Conservation (phyloP, 2,888 invertebrate species). For the Lepidocyrtoides sp. region DNA sequence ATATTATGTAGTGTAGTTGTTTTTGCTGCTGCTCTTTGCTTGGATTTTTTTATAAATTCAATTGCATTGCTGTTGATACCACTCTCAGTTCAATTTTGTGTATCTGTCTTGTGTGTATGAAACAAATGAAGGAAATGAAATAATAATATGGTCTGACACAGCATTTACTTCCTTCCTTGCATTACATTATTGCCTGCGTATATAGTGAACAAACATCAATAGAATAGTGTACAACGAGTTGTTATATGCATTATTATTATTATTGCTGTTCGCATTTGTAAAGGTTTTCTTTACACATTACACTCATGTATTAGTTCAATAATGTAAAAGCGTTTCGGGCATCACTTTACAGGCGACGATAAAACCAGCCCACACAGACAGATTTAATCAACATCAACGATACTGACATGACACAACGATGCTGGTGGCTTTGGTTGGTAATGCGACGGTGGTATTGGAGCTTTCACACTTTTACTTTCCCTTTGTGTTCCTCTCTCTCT, state of each 20-base stretch:
- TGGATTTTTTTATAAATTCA: constrained; percentile 63
- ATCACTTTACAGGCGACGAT: constrained; percentile 77
- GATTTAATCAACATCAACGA: constrained; percentile 78
- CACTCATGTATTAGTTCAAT: constrained; percentile 50
- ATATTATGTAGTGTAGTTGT: not conserved
- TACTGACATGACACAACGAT: constrained; percentile 57
- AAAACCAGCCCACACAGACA: constrained; percentile 78
- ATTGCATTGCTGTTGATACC: constrained; percentile 48
- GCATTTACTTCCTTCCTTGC: constrained; percentile 50
- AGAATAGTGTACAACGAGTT: too few species aligned
- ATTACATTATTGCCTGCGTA: not conserved
- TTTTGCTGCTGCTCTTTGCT: constrained; percentile 67
- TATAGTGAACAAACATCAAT: too few species aligned
- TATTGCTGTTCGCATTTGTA: not conserved
- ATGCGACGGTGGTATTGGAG: not conserved
- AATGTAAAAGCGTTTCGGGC: constrained; percentile 72
- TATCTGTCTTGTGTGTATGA: constrained; percentile 58
- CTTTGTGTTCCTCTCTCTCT: not conserved
- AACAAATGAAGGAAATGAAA: constrained; percentile 74
- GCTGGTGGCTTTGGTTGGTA: constrained; percentile 44
- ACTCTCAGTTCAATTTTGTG: constrained; percentile 67
- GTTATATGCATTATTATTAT: too few species aligned
- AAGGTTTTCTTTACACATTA: constrained; percentile 33
- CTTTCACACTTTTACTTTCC: constrained; percentile 73
- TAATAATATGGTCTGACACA: constrained; percentile 75